These are phyloP conservation scores for Melikaiella ostensackeni DNA, from an alignment of 2,888 invertebrate genomes.

Conservation along the genomic window DNA sequence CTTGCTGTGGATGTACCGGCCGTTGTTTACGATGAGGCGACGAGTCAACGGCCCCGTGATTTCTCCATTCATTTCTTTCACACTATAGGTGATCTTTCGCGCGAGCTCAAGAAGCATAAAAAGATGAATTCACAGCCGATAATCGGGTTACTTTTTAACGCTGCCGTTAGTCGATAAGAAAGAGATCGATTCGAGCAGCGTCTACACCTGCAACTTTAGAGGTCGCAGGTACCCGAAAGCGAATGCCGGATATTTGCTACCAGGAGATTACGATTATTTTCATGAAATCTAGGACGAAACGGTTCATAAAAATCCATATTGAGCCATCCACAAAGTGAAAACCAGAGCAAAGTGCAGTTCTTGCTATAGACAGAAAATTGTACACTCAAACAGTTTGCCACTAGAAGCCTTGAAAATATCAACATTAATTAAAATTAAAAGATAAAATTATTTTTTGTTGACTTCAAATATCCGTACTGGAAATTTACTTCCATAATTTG, in stretches of 20 bases:
- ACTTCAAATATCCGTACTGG: too few species aligned
- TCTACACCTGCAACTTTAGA: conserved; percentile 22
- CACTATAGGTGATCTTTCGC: conserved; percentile 47
- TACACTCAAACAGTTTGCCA: not conserved
- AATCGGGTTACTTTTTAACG: conserved; percentile 42
- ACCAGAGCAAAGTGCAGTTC: not conserved
- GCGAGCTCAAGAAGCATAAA: conserved; percentile 29
- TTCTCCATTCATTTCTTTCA: conserved; percentile 59
- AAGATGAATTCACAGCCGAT: conserved; percentile 22
- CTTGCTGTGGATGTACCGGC: conserved; percentile 13
- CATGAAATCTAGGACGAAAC: conserved; percentile 5
- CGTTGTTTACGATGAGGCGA: conserved; percentile 50
- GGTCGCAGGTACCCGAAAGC: conserved; percentile 11
- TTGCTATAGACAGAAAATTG: not conserved
- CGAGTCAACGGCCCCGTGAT: conserved; percentile 59
- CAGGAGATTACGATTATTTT: not conserved
- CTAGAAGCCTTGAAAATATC: too few species aligned
- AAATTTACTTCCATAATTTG: too few species aligned
- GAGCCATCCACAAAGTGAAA: not conserved
- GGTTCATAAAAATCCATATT: conserved; percentile 2
- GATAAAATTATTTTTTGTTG: too few species aligned
- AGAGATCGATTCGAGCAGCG: conserved; percentile 4
- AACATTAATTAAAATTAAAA: too few species aligned
- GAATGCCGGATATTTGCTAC: conserved; percentile 19
- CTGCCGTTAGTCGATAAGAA: conserved; percentile 21